Evolutionary conservation across 1,140 invertebrate genomes (phyloP).

Genomic region (Pomacea maculata): DNA sequence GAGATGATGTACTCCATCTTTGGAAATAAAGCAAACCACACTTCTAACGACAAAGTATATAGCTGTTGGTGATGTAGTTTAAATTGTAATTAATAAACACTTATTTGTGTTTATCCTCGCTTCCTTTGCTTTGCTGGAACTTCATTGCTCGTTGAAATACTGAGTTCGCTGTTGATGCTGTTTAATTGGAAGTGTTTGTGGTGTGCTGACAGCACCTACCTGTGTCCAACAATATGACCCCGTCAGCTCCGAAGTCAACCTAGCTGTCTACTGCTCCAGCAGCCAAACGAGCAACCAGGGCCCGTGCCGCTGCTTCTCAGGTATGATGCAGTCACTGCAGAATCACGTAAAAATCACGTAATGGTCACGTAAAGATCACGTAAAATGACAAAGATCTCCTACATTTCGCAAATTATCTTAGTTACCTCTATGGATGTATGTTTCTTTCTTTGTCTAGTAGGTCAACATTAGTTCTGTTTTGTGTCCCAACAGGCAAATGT

Average conservation of each 20-base stretch:
- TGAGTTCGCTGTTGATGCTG: not conserved
- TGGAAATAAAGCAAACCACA: too few relatives aligned
- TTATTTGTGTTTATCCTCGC: too few relatives aligned
- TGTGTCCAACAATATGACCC: conserved; percentile 19
- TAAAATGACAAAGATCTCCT: not conserved
- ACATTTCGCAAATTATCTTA: not conserved
- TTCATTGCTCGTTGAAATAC: too few relatives aligned
- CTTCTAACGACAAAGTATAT: too few relatives aligned
- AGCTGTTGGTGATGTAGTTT: too few relatives aligned
- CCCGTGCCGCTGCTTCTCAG: conserved; percentile 28
- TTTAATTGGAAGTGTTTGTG: not conserved
- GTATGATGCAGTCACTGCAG: not conserved
- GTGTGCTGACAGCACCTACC: conserved; percentile 8
- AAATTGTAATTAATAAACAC: too few relatives aligned
- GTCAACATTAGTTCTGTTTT: not conserved
- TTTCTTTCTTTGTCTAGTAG: not conserved
- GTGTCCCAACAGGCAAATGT: not conserved
- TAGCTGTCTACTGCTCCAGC: conserved; percentile 24
- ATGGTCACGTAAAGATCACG: not conserved
- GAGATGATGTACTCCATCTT: too few relatives aligned
- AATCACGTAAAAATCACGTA: not conserved
- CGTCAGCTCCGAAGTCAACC: conserved; percentile 6
- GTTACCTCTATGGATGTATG: not conserved
- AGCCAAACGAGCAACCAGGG: conserved; percentile 18
- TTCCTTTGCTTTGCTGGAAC: too few relatives aligned